Evolutionary conservation across 2,113 vertebrate species (phyloP).

Genomic region (Polyodon spathula): DNA sequence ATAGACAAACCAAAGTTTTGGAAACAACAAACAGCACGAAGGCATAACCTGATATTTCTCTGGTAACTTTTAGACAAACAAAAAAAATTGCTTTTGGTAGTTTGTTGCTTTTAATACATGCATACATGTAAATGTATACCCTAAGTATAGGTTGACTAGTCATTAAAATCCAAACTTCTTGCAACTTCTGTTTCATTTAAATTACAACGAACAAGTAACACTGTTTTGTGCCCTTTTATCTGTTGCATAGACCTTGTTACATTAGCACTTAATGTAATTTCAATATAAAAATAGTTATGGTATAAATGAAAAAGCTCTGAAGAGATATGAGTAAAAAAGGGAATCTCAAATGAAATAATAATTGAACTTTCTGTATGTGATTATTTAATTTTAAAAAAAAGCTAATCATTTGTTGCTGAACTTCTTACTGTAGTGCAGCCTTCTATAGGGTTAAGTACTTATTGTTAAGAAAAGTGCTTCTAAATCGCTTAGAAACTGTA

Average conservation of each 20-base stretch:
- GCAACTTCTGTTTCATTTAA: conserved; percentile 21
- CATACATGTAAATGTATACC: conserved; percentile 49
- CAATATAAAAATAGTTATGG: conserved; percentile 47
- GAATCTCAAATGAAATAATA: conserved; percentile 64
- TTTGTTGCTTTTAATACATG: conserved; percentile 58
- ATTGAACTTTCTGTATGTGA: conserved; percentile 70
- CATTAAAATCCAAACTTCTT: conserved; percentile 34
- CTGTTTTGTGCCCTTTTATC: conserved; percentile 41
- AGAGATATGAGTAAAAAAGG: conserved; percentile 47
- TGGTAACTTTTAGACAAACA: conserved; percentile 44
- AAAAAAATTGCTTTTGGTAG: conserved; percentile 53
- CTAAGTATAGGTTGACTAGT: conserved; percentile 49
- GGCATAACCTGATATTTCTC: conserved; percentile 43
- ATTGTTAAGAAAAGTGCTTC: conserved; percentile 85
- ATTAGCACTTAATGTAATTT: conserved; percentile 37
- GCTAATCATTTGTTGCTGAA: conserved; percentile 62
- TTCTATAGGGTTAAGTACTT: conserved; percentile 94
- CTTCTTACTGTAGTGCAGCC: conserved; percentile 65
- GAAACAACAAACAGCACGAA: conserved; percentile 37
- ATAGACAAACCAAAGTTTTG: conserved; percentile 51
- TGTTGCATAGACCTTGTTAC: conserved; percentile 20
- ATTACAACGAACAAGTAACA: conserved; percentile 26
- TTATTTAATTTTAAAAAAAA: conserved; percentile 52
- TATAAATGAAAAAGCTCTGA: conserved; percentile 56
- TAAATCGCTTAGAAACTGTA: conserved; percentile 91